Percentiles rank a stretch among this genome's conserved stretches.
Conservation (phyloP, 2,113 vertebrate species). For the Lepisosteus oculatus region DNA sequence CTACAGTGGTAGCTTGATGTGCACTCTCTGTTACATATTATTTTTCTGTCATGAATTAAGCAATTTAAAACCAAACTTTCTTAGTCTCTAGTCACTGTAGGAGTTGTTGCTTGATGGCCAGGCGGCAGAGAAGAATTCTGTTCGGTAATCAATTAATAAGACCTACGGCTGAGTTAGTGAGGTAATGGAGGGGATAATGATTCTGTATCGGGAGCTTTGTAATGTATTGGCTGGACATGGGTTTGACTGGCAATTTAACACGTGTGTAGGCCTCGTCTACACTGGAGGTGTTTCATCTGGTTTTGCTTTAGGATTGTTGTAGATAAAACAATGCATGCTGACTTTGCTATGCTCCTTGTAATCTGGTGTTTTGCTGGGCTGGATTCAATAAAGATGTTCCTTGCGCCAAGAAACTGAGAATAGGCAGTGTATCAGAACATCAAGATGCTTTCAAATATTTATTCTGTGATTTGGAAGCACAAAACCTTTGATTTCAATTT, state of each 20-base stretch:
- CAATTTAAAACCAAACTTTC: too few species aligned
- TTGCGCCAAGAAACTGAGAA: conserved; percentile 1
- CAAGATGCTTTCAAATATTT: too few species aligned
- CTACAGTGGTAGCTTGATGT: background rate
- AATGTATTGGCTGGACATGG: background rate
- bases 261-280: too few species aligned
- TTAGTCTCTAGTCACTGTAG: too few species aligned
- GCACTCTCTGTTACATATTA: background rate
- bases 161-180: background rate
- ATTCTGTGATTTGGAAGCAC: too few species aligned
- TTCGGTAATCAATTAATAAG: too few species aligned
- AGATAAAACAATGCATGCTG: background rate
- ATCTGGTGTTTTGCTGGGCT: background rate
- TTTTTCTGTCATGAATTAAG: too few species aligned
- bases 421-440: too few species aligned
- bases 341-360: background rate
- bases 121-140: background rate
- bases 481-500: too few species aligned
- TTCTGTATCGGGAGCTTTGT: background rate
- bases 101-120: too few species aligned
- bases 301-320: background rate
- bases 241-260: too few species aligned
- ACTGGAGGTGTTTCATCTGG: background rate
- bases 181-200: background rate
- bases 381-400: background rate